Conservation (phyloP, 53 echinoderm and acorn worm species). For the Luidia sarsii region DNA sequence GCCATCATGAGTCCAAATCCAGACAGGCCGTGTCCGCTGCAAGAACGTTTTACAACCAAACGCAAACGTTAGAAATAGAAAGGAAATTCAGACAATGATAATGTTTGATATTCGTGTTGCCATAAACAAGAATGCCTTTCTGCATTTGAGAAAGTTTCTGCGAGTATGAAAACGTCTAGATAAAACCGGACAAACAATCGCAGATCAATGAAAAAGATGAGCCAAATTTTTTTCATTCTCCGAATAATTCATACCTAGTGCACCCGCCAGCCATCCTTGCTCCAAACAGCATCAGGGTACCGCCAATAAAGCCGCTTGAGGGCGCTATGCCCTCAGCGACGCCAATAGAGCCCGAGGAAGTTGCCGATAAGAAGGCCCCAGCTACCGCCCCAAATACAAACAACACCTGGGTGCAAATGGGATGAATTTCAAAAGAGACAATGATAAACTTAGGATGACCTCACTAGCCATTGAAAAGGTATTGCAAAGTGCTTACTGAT, state of each 20-base stretch:
- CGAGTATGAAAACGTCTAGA: too few species aligned
- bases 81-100: neutral
- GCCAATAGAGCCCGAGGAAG: conserved; percentile 70
- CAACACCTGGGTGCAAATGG: conserved; percentile 62
- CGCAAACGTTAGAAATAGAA: too few species aligned
- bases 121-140: neutral
- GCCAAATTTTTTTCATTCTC: too few species aligned
- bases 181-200: too few species aligned
- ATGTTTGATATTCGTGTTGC: neutral
- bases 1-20: conserved; percentile 88
- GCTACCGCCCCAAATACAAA: conserved; percentile 77
- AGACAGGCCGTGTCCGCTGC: conserved; percentile 95
- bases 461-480: too few species aligned
- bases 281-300: conserved; percentile 80
- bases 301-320: conserved; percentile 76
- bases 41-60: too few species aligned
- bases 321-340: conserved; percentile 70
- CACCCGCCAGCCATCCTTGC: conserved; percentile 89
- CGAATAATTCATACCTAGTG: too few species aligned
- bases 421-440: too few species aligned
- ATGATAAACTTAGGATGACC: too few species aligned
- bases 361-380: conserved; percentile 75
- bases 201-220: too few species aligned
- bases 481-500: too few species aligned
- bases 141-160: too few species aligned